Conservation (phyloP, 2,888 invertebrate species). For the Cyrtodaria siliqua region DNA sequence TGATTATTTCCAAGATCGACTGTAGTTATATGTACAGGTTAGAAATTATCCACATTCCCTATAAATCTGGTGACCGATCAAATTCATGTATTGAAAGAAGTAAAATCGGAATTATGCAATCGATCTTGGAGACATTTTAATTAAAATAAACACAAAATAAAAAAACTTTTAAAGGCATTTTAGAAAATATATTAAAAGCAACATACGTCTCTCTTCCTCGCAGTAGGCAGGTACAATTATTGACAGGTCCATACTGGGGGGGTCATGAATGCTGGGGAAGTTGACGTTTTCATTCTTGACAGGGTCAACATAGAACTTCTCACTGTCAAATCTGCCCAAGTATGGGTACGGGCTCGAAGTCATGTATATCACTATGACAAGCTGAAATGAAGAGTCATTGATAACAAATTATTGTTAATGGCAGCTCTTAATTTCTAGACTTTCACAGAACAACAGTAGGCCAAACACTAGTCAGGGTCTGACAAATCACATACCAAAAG, state of each 20-base stretch:
- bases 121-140: too few relatives aligned
- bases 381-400: constrained; percentile 62
- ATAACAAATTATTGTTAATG: neutral
- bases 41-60: too few relatives aligned
- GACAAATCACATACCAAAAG: too few relatives aligned
- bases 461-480: too few relatives aligned
- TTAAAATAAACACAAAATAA: too few relatives aligned
- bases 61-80: too few relatives aligned
- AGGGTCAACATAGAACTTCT: constrained; percentile 91
- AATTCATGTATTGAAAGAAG: too few relatives aligned
- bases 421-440: neutral
- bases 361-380: constrained; percentile 74
- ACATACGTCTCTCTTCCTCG: constrained; percentile 95
- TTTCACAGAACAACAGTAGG: neutral
- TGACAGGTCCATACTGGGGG: constrained; percentile 91
- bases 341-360: constrained; percentile 81
- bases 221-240: constrained; percentile 98
- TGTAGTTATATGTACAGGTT: too few relatives aligned
- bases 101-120: too few relatives aligned
- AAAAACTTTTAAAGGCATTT: neutral
- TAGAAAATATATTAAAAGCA: neutral
- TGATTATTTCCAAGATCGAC: too few relatives aligned
- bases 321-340: constrained; percentile 89
- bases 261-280: constrained; percentile 92
- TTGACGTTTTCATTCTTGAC: constrained; percentile 85